Evolutionary conservation across 2,797 vertebrate genomes (phyloP).

Genomic region (Geotrypetes seraphini): DNA sequence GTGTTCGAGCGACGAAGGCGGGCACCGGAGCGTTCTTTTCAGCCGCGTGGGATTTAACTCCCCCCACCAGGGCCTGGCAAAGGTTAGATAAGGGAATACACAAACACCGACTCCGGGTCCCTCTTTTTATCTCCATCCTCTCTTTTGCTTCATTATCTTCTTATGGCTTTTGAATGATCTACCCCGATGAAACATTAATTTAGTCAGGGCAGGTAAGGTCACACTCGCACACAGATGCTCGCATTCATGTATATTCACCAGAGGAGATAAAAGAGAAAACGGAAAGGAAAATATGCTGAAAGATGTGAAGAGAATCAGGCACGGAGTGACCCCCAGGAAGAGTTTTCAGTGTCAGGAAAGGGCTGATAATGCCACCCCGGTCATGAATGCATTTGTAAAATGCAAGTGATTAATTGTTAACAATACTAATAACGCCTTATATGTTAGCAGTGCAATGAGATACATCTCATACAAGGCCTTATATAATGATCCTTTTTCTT

Average conservation of each 20-base stretch:
- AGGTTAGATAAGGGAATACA: constrained; percentile 49
- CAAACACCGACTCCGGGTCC: constrained; percentile 22
- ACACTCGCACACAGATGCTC: constrained; percentile 31
- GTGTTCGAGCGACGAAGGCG: no score
- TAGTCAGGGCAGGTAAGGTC: constrained; percentile 55
- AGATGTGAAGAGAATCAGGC: not conserved
- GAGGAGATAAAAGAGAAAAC: constrained; percentile 35
- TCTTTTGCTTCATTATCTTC: constrained; percentile 47
- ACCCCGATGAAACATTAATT: constrained; percentile 53
- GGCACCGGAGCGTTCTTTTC: no score
- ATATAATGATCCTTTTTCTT: no score
- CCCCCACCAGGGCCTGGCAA: constrained; percentile 39
- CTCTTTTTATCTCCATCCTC: constrained; percentile 3
- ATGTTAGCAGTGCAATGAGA: no score
- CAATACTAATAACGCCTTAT: no score
- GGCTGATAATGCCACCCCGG: no score
- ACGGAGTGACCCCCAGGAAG: no score
- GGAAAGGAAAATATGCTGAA: not conserved
- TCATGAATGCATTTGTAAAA: no score
- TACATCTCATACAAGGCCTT: no score
- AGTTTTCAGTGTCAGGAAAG: no score
- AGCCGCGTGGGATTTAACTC: constrained; percentile 15
- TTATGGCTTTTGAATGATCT: constrained; percentile 63
- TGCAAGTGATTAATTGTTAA: no score
- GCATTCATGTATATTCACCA: constrained; percentile 30